Evolutionary conservation across 2,797 vertebrate species (phyloP), one percentile per base, ranked within the genome.

Genomic region (Amniataba percoides): DNA sequence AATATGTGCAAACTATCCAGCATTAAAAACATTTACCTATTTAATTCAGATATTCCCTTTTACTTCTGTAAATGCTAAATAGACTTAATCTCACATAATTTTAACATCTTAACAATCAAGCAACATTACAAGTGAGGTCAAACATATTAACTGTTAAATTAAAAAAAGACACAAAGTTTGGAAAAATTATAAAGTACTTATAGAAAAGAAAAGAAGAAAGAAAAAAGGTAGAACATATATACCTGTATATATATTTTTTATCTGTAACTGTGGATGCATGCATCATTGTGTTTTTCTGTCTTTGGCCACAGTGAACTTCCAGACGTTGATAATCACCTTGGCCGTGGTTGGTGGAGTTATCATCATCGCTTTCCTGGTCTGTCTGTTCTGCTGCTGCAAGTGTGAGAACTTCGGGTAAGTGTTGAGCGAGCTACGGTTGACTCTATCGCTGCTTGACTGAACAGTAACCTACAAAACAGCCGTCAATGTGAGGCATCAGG

Each of bases 321-420:
- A 98, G 95, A 95, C 87, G 0, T 46, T 99, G 91, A 99, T 99
- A 61, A 98, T 99, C 71, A 86, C 96, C 0, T 76, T 99, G 92
- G 95, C 97, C 0, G 97, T 98, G 82, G 15, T 96, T 4, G 96
- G 95, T 51, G 97, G 91, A 3, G 7, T 90, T 2, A 18, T 98
- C 64, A 94, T 99, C 59, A 88, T 99, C 31, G 94, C 80, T 8
- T 0, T 98, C 56, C 25, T 96, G 1, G 3, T 96, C 78, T 98
- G 97, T 85, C 94, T 98, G 78, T 97, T 96, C 94, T 96, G 95
- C 85, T 98, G 96, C 91, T 99, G 96, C 94, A 96, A 97, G 87
- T 97, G 96, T 92, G 95, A 95, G 79, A 96, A 94, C 85, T 88
- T 91, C 65, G 96, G 95, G 96, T 94, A 91, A 96, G 97, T 95